Evolutionary conservation across 2,888 invertebrate genomes (phyloP).

Genomic region (Brachynemurus nebulosus): DNA sequence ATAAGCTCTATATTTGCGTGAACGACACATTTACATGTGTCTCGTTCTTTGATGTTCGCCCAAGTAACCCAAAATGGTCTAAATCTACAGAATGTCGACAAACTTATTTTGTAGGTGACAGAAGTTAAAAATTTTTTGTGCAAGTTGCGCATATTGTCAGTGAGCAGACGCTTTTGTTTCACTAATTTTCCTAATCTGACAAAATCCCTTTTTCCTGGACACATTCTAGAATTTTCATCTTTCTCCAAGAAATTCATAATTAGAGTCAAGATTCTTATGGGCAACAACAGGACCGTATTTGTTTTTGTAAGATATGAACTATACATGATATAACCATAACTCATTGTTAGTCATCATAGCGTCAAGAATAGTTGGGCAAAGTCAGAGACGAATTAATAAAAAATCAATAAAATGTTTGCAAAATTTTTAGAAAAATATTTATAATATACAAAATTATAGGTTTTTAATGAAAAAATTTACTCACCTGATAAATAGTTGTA

Average conservation of each 20-base stretch:
- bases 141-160: background rate
- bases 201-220: conserved; percentile 9
- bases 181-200: conserved; percentile 6
- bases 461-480: too few species aligned
- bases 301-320: too few species aligned
- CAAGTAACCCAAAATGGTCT: conserved; percentile 4
- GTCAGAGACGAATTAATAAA: too few species aligned
- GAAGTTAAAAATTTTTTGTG: conserved; percentile 4
- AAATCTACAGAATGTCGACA: conserved; percentile 4
- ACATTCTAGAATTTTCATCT: conserved; percentile 11
- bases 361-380: too few species aligned
- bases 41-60: background rate
- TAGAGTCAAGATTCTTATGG: too few species aligned
- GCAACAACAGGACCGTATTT: too few species aligned
- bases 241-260: conserved; percentile 10
- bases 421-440: too few species aligned
- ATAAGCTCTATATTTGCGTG: conserved; percentile 4
- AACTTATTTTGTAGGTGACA: conserved; percentile 3
- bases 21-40: background rate
- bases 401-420: too few species aligned
- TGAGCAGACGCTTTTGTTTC: conserved; percentile 11
- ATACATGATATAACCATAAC: too few species aligned
- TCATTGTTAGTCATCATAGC: too few species aligned
- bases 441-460: too few species aligned
- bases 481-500: too few species aligned